Evolutionary conservation across 2,888 invertebrate genomes (phyloP).

Genomic region (Lithophane socia): DNA sequence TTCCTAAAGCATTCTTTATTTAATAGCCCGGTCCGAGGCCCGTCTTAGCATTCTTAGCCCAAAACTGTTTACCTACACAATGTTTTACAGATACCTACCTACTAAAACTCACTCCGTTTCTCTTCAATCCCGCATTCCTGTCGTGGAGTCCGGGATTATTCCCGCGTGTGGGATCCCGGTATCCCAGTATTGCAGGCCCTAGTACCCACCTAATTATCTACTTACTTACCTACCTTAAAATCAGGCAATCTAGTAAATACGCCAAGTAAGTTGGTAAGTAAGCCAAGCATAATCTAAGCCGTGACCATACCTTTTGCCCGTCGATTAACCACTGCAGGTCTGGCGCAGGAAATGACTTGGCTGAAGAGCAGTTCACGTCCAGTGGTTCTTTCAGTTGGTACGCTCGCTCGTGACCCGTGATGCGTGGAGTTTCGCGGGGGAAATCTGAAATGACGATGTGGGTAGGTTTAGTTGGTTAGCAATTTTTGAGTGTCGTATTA

Average conservation of each 20-base stretch:
- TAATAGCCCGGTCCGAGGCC: no score
- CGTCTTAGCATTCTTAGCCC: no score
- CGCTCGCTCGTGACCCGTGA: slow-evolving; percentile 81
- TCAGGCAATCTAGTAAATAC: not conserved
- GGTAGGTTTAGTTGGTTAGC: not conserved
- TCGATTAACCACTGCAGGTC: slow-evolving; percentile 86
- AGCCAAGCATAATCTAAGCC: not conserved
- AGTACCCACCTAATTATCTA: no score
- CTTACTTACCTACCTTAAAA: not conserved
- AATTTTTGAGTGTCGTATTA: not conserved
- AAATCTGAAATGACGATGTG: slow-evolving; percentile 77
- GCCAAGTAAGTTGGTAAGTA: no score
- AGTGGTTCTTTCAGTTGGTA: slow-evolving; percentile 79
- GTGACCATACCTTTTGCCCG: slow-evolving; percentile 78
- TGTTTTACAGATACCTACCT: no score
- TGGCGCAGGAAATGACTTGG: slow-evolving; percentile 85
- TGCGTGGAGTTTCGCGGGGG: slow-evolving; percentile 84
- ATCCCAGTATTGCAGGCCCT: not conserved
- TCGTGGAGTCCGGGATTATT: not conserved
- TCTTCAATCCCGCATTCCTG: no score
- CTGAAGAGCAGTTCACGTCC: slow-evolving; percentile 86
- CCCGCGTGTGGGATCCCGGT: not conserved
- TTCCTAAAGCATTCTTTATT: no score
- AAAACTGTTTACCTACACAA: no score
- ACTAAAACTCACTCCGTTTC: not conserved